Evolutionary conservation across 2,888 invertebrate genomes (phyloP), one percentile per base, ranked within the genome.

Genomic region (Labia minor): DNA sequence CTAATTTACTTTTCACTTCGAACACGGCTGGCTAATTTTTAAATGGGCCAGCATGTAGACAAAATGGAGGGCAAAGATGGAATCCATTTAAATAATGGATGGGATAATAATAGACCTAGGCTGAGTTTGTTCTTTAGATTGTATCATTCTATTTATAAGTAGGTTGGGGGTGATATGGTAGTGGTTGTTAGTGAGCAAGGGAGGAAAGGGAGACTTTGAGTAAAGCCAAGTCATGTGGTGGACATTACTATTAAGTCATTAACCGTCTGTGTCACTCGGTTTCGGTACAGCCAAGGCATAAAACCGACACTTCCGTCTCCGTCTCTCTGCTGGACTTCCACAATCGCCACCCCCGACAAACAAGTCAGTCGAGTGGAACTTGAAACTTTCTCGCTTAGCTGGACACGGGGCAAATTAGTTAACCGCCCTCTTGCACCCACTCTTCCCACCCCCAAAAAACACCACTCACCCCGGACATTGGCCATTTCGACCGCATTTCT

Each of bases 351-450:
- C 49, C 49, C 49, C 49, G 49, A 26, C 49, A 49, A 49, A 49
- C 49, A 49, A 49, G 49, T 8, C 26, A 49, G 49, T 8, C 26
- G 26, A 26, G 26, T 26, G 26, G 26, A 26, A 26, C 26, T 26
- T 26, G 26, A 49, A 49, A 49, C 49, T 49, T 49, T 49, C 49
- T 49, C 49, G 49, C 49, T 49, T 49, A 49, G 49, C 49, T 49
- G 49, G 49, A 49, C 49, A 49, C 14, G 49, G 16, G 16, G 49
- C 49, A 49, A 49, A 49, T 49, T 49, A n/a, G 49, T 49, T 49
- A 26, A 26, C 26, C 26, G 8, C 26, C 26, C 26, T n/a, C n/a
- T n/a, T n/a, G n/a, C n/a, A n/a, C n/a, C n/a, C n/a, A n/a, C n/a
- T n/a, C 33, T 33, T 33, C 33, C 33, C 6, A 6, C 33, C 33